Evolutionary conservation across 1,140 invertebrate species (phyloP), one percentile per base, ranked within the genome.

Genomic region (Drosophila mojavensis): DNA sequence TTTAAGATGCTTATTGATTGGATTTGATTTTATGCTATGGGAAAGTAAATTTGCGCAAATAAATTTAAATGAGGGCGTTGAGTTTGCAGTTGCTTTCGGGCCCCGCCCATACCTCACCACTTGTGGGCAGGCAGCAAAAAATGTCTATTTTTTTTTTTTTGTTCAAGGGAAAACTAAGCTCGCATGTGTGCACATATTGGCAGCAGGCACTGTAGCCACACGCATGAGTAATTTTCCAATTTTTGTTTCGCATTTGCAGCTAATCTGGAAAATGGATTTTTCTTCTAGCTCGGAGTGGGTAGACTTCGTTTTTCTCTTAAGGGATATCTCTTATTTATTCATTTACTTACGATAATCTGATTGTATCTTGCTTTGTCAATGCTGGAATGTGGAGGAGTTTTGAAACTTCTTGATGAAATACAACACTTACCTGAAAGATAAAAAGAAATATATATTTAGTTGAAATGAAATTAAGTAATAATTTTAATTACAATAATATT

Each of bases 1-100:
- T 91, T 91, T 83, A 91, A 91, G 90, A 86, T 79, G 74, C 81
- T 91, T 85, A 91, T 91, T 90, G 85, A 91, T 91, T 91, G 84
- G 84, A 85, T 91, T 85, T 85, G 90, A 91, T 85, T 91, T 83
- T 81, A 72, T 75, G 86, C 86, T 73, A 84, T 90, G 81, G 71
- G 75, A 89, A 89, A 81, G 85, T 81, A 90, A 89, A 89, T 80
- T 90, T 90, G 78, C 59, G 85, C 85, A 90, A 90, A 90, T 90
- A 90, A 90, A 85, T 90, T 90, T 90, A 90, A 90, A 90, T 89
- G 86, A 84, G 81, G 86, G 86, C 81, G 86, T 88, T 83, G 76
- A 84, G 76, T 70, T 73, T 33, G 66, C 62, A 39, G 36, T 54
- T 33, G 30, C 64, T 33, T 39, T 39, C 36, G 47, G 10, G 28